Conservation (phyloP, 1,140 invertebrate genomes). For the Parapsyche elsis region DNA sequence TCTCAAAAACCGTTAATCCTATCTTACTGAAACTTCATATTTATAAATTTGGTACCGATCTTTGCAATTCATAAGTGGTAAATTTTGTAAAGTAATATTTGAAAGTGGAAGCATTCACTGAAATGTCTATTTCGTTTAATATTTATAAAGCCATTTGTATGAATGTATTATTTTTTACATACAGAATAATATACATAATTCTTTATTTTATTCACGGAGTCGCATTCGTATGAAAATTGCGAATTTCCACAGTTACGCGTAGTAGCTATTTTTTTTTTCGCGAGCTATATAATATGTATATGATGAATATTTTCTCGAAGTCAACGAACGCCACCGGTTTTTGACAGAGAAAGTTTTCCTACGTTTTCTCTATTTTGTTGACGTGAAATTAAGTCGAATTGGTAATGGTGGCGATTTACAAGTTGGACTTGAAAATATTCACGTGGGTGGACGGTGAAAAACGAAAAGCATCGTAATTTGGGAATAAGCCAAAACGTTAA, state of each 20-base stretch:
- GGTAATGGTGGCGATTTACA: slow-evolving; percentile 7
- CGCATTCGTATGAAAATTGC: background rate
- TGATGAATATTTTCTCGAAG: background rate
- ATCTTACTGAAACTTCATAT: no score
- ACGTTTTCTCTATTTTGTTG: background rate
- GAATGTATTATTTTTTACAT: slow-evolving; percentile 3
- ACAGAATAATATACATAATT: slow-evolving; percentile 3
- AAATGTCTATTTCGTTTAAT: background rate
- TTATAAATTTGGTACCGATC: no score
- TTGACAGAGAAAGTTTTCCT: background rate
- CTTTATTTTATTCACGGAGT: background rate
- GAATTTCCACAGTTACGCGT: background rate
- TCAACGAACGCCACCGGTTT: background rate
- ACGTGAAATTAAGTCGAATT: slow-evolving; percentile 33
- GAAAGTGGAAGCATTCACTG: no score
- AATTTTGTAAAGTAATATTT: no score
- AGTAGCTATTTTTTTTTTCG: background rate
- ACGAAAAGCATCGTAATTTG: background rate
- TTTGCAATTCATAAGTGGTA: no score
- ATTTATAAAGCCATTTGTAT: slow-evolving; percentile 13
- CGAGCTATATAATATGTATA: background rate
- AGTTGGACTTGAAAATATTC: background rate
- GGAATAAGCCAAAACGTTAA: background rate
- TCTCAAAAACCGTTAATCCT: no score
- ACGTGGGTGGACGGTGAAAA: slow-evolving; percentile 7